phyloP scores from a whole-genome alignment of 2,113 vertebrate species.

The Oxygymnocypris stewartii region DNA sequence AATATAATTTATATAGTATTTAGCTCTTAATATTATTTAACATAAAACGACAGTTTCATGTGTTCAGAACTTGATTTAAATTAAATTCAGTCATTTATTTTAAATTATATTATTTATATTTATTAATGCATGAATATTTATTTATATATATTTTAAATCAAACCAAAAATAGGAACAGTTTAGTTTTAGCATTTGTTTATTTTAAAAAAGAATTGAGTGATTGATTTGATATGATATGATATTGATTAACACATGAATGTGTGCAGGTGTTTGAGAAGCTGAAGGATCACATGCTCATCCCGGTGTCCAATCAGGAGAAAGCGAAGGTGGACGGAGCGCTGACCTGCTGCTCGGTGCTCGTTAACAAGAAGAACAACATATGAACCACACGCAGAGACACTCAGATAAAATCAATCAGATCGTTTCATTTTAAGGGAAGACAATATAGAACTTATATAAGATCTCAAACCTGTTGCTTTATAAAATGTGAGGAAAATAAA shows the following conservation, averaged over 20 bases:
- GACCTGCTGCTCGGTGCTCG: constrained; percentile 89
- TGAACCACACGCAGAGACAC: background rate
- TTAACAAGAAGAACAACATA: constrained; percentile 77
- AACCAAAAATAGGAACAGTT: no score
- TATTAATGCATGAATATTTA: no score
- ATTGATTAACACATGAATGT: background rate
- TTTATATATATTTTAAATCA: no score
- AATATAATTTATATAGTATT: background rate
- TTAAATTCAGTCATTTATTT: background rate
- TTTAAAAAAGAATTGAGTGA: background rate
- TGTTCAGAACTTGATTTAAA: background rate
- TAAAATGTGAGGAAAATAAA: background rate
- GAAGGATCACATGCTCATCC: constrained; percentile 95
- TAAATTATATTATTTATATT: background rate
- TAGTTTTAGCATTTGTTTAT: background rate
- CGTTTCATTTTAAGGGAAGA: no score
- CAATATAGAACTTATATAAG: no score
- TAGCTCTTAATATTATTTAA: background rate
- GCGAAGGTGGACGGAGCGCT: constrained; percentile 88
- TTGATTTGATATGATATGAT: background rate
- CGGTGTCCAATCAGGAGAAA: constrained; percentile 82
- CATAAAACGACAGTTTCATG: background rate
- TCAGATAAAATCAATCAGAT: no score
- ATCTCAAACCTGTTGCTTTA: no score
- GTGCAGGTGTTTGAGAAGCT: constrained; percentile 91